Evolutionary conservation across 2,113 vertebrate species (phyloP).

Genomic region (Geococcyx californianus): DNA sequence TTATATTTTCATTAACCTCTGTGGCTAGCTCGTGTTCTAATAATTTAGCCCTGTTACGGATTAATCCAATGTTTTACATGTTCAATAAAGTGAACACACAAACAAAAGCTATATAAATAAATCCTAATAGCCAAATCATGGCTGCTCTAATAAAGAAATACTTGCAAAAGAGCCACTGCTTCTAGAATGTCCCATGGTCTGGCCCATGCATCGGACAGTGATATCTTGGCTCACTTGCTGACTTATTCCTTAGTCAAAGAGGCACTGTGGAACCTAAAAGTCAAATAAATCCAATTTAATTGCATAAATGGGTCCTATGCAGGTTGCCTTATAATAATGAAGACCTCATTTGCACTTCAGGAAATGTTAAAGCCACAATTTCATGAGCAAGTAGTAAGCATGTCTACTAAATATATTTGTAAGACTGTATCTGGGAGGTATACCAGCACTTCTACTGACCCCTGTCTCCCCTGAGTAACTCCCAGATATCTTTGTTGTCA

Average conservation of each 20-base stretch:
- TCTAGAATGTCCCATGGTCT: neutral
- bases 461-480: neutral
- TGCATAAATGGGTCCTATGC: neutral
- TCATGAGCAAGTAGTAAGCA: neutral
- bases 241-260: neutral
- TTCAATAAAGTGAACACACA: constrained; percentile 69
- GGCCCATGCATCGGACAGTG: neutral
- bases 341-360: neutral
- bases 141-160: neutral
- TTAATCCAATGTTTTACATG: constrained; percentile 68
- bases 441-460: neutral
- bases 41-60: constrained; percentile 68
- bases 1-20: constrained; percentile 80
- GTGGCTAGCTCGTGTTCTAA: constrained; percentile 68
- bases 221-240: neutral
- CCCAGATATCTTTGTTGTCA: neutral
- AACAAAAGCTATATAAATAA: constrained; percentile 60
- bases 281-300: neutral
- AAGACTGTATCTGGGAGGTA: neutral
- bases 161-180: neutral
- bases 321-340: neutral
- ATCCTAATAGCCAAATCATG: neutral
- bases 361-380: neutral
- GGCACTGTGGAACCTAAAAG: neutral
- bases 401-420: neutral